These are phyloP conservation scores for Jaculus jaculus DNA, from an alignment of 2,113 vertebrate genomes.

Conservation along the genomic window DNA sequence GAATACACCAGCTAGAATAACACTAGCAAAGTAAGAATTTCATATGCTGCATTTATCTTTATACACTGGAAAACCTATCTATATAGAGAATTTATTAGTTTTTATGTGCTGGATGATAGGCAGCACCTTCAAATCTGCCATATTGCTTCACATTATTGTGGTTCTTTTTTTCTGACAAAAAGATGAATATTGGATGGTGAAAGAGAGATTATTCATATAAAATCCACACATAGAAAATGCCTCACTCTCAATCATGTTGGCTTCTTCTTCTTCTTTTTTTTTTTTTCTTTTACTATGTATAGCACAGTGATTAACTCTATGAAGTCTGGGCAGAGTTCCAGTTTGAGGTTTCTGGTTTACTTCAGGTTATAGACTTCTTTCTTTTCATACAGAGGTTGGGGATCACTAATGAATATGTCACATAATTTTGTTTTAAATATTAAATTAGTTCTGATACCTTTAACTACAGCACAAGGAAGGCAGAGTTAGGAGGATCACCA, in stretches of 20 bases:
- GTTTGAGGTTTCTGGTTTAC: too few species aligned
- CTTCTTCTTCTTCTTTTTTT: background rate
- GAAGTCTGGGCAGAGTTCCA: background rate
- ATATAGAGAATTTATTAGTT: background rate
- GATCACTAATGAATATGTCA: background rate
- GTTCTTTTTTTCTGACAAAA: background rate
- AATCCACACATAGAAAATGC: background rate
- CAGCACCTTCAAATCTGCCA: background rate
- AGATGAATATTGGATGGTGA: background rate
- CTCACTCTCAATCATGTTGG: background rate
- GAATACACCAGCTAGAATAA: background rate
- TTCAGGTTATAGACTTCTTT: background rate
- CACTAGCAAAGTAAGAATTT: background rate
- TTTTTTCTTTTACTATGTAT: too few species aligned
- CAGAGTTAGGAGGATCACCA: too few species aligned
- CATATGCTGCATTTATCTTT: background rate
- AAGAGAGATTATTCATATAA: background rate
- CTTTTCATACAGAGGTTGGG: background rate
- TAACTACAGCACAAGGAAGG: too few species aligned
- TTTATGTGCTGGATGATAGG: background rate
- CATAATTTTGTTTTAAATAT: background rate
- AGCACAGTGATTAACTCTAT: background rate
- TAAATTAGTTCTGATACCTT: background rate
- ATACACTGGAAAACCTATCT: background rate
- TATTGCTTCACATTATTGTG: background rate